Base-by-base conservation (phyloP, 2,888 invertebrate species). In the Hydrotaea diabolus region DNA sequence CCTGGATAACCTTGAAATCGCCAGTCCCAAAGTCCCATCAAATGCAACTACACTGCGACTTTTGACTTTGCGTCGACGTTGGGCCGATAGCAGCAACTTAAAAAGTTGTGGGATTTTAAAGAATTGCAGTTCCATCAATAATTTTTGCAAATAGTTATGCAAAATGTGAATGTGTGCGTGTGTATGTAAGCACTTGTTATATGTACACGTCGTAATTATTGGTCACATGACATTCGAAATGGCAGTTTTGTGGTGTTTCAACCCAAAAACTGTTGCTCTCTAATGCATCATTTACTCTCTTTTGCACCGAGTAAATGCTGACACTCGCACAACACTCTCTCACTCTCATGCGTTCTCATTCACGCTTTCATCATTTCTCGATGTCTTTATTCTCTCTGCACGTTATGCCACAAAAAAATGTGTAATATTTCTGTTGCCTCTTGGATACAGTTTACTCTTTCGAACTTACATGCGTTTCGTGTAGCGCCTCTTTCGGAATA, bases 251-350 rank as follows among this genome's bases (percentile, higher is more conserved):
- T 59, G n/a, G 57, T 43, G 23, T 79, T 73, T 49, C n/a, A 79
- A 55, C 46, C 17, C 39, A 72, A 79, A 69, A 84, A 82, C 81
- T 85, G 81, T 82, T 82, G 85, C 85, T 85, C 85, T 85, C 82
- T 53, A 80, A 59, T 39, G 55, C 64, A 64, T 43, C 46, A 46
- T 46, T 21, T 46, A 15, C 69, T 69, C 69, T 69, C 69, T 7
- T 66, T n/a, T 9, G 13, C 19, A 23, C 3, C 19, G 43, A 62
- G 36, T 78, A 26, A 59, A 31, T 4, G 31, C 7, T 39, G 13
- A 39, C 23, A 53, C 43, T 64, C 17, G 19, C 23, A 19, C 11
- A 36, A 55, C 55, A 19, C 15, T 39, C 15, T 7, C 13, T 76
- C 39, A 26, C 59, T 49, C 31, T 17, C 62, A n/a, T n/a, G 62